Percentiles rank a stretch among this genome's conserved stretches.
These are phyloP conservation scores for Blennius ocellaris DNA, from an alignment of 2,113 vertebrate genomes.

Conservation along the genomic window DNA sequence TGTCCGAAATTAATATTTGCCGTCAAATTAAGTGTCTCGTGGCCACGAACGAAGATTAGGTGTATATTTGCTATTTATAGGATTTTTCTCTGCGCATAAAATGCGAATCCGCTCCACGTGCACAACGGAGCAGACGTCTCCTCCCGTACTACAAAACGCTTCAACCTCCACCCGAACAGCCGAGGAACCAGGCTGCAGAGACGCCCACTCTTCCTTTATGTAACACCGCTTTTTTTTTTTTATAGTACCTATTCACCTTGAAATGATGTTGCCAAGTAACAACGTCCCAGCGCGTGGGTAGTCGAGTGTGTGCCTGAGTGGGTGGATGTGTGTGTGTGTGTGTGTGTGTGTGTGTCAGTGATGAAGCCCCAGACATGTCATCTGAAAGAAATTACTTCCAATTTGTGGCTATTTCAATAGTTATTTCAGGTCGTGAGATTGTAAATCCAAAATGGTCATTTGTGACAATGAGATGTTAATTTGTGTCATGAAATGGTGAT, in stretches of 20 bases:
- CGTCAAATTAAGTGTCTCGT: no score
- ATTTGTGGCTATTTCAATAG: no score
- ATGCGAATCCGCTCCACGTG: constrained; percentile 1
- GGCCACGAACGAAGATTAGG: no score
- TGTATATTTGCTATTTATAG: no score
- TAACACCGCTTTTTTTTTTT: constrained; percentile 70
- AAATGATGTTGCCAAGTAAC: constrained; percentile 77
- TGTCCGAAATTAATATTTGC: no score
- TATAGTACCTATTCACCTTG: constrained; percentile 71
- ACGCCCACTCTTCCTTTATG: constrained; percentile 58
- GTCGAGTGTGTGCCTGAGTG: constrained; percentile 8
- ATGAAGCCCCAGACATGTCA: constrained; percentile 11
- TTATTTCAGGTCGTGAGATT: no score
- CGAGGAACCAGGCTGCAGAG: constrained; percentile 39
- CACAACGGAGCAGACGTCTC: constrained; percentile 28
- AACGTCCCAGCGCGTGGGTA: constrained; percentile 42
- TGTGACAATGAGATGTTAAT: no score
- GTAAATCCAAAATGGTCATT: no score
- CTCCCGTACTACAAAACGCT: constrained; percentile 42
- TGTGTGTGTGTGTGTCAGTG: constrained; percentile 23
- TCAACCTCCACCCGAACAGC: constrained; percentile 43
- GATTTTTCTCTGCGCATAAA: not conserved
- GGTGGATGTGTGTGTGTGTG: constrained; percentile 13
- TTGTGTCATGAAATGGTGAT: no score
- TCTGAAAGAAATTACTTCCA: no score